Evolutionary conservation across 2,888 invertebrate species (phyloP).

Genomic region (Tigriopus californicus): DNA sequence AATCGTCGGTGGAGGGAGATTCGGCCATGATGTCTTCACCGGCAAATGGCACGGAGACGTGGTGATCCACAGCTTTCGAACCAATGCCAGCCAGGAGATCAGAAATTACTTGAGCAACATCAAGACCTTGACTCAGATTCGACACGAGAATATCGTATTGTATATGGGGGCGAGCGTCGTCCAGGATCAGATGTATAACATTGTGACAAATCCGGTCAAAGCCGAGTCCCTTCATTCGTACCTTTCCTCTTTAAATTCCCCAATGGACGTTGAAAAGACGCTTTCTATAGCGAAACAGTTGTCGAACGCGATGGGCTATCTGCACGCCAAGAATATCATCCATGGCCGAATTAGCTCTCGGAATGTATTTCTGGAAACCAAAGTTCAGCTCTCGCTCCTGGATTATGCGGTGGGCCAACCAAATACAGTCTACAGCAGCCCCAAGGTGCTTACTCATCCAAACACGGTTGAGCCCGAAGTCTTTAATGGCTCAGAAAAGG

Average conservation of each 20-base stretch:
- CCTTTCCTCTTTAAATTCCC: constrained; percentile 20
- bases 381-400: constrained; percentile 29
- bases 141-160: constrained; percentile 31
- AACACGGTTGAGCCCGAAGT: background rate
- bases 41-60: constrained; percentile 31
- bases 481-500: background rate
- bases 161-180: constrained; percentile 32
- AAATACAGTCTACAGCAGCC: background rate
- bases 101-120: constrained; percentile 23
- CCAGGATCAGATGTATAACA: constrained; percentile 20
- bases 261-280: constrained; percentile 23
- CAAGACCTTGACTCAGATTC: constrained; percentile 27
- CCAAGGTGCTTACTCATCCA: background rate
- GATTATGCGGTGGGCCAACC: constrained; percentile 23
- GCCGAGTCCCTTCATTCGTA: constrained; percentile 28
- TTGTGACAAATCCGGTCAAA: constrained; percentile 22
- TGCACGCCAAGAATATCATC: constrained; percentile 31
- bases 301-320: constrained; percentile 29
- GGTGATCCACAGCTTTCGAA: constrained; percentile 26
- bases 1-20: background rate
- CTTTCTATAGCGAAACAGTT: constrained; percentile 25
- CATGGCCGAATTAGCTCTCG: constrained; percentile 28
- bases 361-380: constrained; percentile 29
- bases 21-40: constrained; percentile 18
- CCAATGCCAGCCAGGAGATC: constrained; percentile 17